These are phyloP conservation scores for Puffinus mauretanicus DNA, from an alignment of 2,113 vertebrate genomes.

Conservation along the genomic window DNA sequence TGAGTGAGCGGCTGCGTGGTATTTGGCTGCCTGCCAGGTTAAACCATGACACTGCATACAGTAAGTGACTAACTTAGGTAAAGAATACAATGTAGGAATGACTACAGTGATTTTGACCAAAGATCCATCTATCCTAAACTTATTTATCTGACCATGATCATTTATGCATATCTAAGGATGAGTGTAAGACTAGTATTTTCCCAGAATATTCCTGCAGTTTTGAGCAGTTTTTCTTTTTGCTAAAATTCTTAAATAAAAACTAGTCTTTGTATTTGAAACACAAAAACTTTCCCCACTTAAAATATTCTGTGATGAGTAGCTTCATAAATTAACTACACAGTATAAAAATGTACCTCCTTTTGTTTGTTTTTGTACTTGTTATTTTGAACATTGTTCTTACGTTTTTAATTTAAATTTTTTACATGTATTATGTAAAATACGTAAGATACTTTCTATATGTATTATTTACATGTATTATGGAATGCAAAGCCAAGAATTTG, in stretches of 20 bases:
- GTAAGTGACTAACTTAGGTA: background rate
- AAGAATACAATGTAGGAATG: background rate
- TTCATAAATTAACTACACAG: background rate
- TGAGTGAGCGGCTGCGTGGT: too few relatives aligned
- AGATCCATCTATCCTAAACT: background rate
- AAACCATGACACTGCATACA: background rate
- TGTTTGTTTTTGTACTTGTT: background rate
- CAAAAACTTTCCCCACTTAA: background rate
- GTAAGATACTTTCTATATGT: too few relatives aligned
- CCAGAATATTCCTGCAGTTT: background rate
- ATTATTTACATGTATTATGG: background rate
- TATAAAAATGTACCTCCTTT: background rate
- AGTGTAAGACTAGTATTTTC: background rate
- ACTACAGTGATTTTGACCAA: background rate
- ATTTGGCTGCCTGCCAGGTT: too few relatives aligned
- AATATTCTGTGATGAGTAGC: background rate
- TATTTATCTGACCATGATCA: background rate
- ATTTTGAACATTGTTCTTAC: background rate
- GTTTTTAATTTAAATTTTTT: background rate
- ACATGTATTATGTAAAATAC: background rate
- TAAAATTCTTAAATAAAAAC: background rate
- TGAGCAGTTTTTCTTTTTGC: background rate
- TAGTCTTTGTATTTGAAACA: background rate
- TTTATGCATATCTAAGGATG: background rate
- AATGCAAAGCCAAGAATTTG: background rate